These are phyloP conservation scores for Ditylenchus weischeri DNA, from an alignment of 2,888 invertebrate species.

Conservation along the genomic window DNA sequence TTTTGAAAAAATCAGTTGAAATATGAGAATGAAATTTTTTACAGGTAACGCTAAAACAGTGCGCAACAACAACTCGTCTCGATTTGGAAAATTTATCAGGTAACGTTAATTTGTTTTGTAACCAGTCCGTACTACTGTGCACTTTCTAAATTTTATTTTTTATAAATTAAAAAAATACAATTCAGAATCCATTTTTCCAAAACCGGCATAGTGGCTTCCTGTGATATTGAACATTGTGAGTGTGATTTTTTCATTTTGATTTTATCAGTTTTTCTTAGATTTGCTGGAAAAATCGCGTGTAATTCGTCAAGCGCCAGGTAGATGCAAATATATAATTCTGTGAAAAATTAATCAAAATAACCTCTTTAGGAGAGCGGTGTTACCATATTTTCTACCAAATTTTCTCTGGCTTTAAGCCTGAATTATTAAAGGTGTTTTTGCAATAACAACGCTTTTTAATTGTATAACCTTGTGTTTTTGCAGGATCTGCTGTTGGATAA, in stretches of 20 bases:
- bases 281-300: conserved; percentile 99
- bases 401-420: conserved; percentile 40
- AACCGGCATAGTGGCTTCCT: conserved; percentile 97
- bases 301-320: conserved; percentile 84
- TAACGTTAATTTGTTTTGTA: conserved; percentile 79
- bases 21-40: too few species aligned
- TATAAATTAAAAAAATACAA: conserved; percentile 88
- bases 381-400: conserved; percentile 42
- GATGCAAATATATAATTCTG: too few species aligned
- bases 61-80: conserved; percentile 99
- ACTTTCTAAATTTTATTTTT: conserved; percentile 72
- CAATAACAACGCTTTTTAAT: too few species aligned
- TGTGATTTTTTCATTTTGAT: conserved; percentile 46
- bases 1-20: too few species aligned
- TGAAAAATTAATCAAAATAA: too few species aligned
- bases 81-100: conserved; percentile 99
- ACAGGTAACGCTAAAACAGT: conserved; percentile 79
- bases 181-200: conserved; percentile 97
- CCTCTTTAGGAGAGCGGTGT: conserved; percentile 67
- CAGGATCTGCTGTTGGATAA: conserved; percentile 66
- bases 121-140: too few species aligned
- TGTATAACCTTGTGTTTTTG: too few species aligned
- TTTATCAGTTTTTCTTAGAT: conserved; percentile 67
- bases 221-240: conserved; percentile 99
- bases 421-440: conserved; percentile 59